Evolutionary conservation across 1,140 invertebrate species (phyloP).

Genomic region (Zaprionus camerounensis): DNA sequence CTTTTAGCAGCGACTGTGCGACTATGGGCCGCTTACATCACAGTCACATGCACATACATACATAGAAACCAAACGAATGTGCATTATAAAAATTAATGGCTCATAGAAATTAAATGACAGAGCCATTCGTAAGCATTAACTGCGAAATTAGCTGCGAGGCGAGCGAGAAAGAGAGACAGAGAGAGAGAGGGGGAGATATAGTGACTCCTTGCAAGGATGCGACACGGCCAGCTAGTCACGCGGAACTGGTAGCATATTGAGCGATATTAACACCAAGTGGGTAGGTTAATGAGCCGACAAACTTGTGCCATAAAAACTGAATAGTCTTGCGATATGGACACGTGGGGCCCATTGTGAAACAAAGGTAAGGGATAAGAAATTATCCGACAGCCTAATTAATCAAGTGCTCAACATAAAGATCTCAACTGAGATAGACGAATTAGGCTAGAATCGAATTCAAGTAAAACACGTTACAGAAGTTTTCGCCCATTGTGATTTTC

Average conservation of each 20-base stretch:
- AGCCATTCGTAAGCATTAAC: slow-evolving; percentile 73
- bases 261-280: slow-evolving; percentile 14
- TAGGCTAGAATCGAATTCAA: neutral
- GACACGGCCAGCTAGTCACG: neutral
- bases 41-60: slow-evolving; percentile 24
- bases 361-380: slow-evolving; percentile 24
- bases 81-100: slow-evolving; percentile 78
- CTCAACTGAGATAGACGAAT: neutral
- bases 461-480: too few species aligned
- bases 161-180: neutral
- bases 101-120: slow-evolving; percentile 75
- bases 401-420: slow-evolving; percentile 21
- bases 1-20: slow-evolving; percentile 45
- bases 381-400: slow-evolving; percentile 37
- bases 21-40: slow-evolving; percentile 52
- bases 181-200: too few species aligned
- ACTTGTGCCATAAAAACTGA: slow-evolving; percentile 28
- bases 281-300: slow-evolving; percentile 41
- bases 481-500: neutral
- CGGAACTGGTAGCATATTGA: slow-evolving; percentile 36
- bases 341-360: neutral
- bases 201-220: slow-evolving; percentile 1
- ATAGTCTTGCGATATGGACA: slow-evolving; percentile 16
- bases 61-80: slow-evolving; percentile 43
- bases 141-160: slow-evolving; percentile 58